Conservation (phyloP, 1,140 invertebrate species). For the Archegozetes longisetosus region DNA sequence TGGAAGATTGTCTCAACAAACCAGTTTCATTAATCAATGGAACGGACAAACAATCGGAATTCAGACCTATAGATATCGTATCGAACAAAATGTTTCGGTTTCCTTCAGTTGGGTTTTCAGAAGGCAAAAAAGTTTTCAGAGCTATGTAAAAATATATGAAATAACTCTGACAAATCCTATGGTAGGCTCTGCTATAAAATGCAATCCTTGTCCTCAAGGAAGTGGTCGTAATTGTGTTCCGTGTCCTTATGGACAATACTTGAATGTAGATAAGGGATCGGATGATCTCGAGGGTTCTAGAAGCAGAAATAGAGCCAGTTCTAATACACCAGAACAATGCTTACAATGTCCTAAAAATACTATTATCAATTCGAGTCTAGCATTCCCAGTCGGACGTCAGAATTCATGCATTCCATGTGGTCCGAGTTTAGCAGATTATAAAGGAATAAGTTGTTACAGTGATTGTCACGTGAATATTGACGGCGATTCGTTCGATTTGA, state of each 20-base stretch:
- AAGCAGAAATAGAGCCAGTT: background rate
- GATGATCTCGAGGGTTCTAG: background rate
- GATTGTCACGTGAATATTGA: conserved; percentile 28
- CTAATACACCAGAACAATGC: conserved; percentile 22
- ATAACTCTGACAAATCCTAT: conserved; percentile 43
- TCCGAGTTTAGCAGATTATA: conserved; percentile 27
- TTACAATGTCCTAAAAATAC: conserved; percentile 34
- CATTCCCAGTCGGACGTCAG: conserved; percentile 30
- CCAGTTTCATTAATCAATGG: conserved; percentile 8
- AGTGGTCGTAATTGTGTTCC: conserved; percentile 21
- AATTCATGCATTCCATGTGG: conserved; percentile 38
- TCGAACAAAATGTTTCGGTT: conserved; percentile 9
- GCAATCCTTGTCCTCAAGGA: conserved; percentile 37
- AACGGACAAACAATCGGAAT: background rate
- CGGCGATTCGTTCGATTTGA: conserved; percentile 32
- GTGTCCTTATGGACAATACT: conserved; percentile 17
- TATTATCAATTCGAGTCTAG: conserved; percentile 29
- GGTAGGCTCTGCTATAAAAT: conserved; percentile 38
- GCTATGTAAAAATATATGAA: conserved; percentile 36
- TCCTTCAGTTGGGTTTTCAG: conserved; percentile 42
- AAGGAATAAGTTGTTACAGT: conserved; percentile 29
- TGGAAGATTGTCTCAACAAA: background rate
- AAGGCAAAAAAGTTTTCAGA: conserved; percentile 22
- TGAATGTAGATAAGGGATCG: background rate
- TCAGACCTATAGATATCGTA: background rate